Percentiles rank a stretch among this genome's conserved stretches.
Conservation (phyloP, 2,888 invertebrate species). For the Lissocephala sabroskyi region DNA sequence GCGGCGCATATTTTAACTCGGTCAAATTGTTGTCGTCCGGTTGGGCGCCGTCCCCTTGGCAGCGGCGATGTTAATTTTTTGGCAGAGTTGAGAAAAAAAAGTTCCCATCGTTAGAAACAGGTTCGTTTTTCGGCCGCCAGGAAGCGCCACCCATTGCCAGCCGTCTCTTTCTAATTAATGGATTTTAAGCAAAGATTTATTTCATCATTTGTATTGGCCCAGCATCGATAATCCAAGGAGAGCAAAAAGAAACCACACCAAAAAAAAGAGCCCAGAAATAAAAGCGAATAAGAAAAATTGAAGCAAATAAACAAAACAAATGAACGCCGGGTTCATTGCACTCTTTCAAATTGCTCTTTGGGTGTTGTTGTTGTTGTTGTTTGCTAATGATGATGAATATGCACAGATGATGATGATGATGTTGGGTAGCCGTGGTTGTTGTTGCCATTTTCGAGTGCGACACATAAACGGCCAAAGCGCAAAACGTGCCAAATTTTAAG, state of each 20-base stretch:
- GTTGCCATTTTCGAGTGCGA: slow-evolving; percentile 36
- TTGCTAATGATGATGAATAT: not conserved
- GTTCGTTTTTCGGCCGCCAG: slow-evolving; percentile 24
- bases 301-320: slow-evolving; percentile 30
- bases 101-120: slow-evolving; percentile 61
- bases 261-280: slow-evolving; percentile 16
- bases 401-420: not conserved
- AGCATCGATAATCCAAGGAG: slow-evolving; percentile 21
- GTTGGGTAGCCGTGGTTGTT: not conserved
- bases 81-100: slow-evolving; percentile 42
- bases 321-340: slow-evolving; percentile 40
- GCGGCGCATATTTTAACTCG: slow-evolving; percentile 60
- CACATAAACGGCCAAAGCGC: slow-evolving; percentile 10
- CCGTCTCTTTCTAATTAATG: too few species aligned
- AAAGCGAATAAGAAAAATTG: slow-evolving; percentile 6
- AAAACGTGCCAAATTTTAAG: slow-evolving; percentile 60
- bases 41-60: slow-evolving; percentile 21
- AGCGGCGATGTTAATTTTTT: slow-evolving; percentile 7
- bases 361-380: slow-evolving; percentile 5
- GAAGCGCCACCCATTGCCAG: too few species aligned
- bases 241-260: slow-evolving; percentile 16
- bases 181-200: slow-evolving; percentile 28
- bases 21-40: slow-evolving; percentile 60
- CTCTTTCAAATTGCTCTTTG: slow-evolving; percentile 10
- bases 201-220: slow-evolving; percentile 13